Evolutionary conservation across 2,113 vertebrate species (phyloP).

Genomic region (Pycnonotus jocosus): DNA sequence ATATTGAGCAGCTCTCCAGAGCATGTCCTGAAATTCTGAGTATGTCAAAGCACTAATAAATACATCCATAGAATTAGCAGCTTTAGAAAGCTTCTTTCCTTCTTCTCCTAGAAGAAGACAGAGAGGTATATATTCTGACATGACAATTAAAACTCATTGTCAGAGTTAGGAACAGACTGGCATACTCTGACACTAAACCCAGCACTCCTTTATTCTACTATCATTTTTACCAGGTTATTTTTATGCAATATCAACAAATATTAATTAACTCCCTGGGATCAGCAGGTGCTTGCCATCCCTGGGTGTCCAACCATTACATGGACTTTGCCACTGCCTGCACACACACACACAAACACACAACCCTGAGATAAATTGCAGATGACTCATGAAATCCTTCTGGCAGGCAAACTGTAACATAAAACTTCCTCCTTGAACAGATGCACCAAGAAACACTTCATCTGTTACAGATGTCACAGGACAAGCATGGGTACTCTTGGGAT

Average conservation of each 20-base stretch:
- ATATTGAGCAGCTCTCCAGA: not conserved
- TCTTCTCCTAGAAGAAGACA: not conserved
- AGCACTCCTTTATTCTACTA: not conserved
- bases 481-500: not conserved
- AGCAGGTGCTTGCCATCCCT: not conserved
- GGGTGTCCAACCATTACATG: not conserved
- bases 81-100: not conserved
- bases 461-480: not conserved
- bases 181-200: not conserved
- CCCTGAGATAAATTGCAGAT: not conserved
- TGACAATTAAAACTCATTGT: not conserved
- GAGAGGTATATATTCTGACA: not conserved
- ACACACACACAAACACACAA: accelerated
- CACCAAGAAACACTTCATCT: not conserved
- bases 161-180: not conserved
- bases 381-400: not conserved
- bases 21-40: not conserved
- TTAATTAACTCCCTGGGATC: not conserved
- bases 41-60: not conserved
- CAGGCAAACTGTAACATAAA: not conserved
- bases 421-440: not conserved
- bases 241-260: not conserved
- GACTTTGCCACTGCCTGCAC: not conserved
- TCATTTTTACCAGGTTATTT: not conserved
- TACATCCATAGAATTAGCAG: not conserved